Percentiles rank a stretch among this genome's conserved stretches.
Evolutionary conservation across 2,888 invertebrate species (phyloP).

Genomic region (Tromatobia lineatoria): DNA sequence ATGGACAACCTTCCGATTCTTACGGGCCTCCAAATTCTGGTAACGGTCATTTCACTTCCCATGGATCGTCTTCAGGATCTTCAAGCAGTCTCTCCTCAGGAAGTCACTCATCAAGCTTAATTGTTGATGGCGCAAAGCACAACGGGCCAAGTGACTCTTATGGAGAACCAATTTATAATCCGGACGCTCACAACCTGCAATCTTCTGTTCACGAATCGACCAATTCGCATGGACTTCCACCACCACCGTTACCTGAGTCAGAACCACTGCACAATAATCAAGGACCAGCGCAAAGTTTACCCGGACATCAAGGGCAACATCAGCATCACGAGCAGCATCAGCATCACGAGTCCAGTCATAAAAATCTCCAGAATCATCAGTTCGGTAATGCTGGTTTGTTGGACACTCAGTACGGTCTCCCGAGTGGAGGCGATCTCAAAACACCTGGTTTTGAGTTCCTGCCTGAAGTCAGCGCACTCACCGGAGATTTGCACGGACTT

Average conservation of each 20-base stretch:
- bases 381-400: constrained; percentile 65
- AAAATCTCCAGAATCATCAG: constrained; percentile 71
- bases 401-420: constrained; percentile 69
- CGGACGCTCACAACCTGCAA: constrained; percentile 81
- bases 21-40: constrained; percentile 61
- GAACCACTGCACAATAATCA: constrained; percentile 81
- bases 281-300: constrained; percentile 71
- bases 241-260: constrained; percentile 80
- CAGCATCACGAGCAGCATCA: constrained; percentile 2
- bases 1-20: constrained; percentile 63
- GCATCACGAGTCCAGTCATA: constrained; percentile 67
- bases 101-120: constrained; percentile 39
- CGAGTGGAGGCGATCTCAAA: constrained; percentile 65
- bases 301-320: constrained; percentile 60
- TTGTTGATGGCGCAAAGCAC: constrained; percentile 66
- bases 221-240: constrained; percentile 79
- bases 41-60: constrained; percentile 33
- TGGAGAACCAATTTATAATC: constrained; percentile 85
- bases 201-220: constrained; percentile 78
- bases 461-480: constrained; percentile 71
- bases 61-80: constrained; percentile 39
- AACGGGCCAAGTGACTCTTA: constrained; percentile 86
- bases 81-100: constrained; percentile 49
- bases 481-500: constrained; percentile 66
- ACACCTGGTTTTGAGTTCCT: constrained; percentile 74